Percentiles rank a stretch among this genome's conserved stretches.
Evolutionary conservation across 37 sponge, comb jelly and placozoan genomes (phyloP).

Genomic region (Bolinopsis microptera): DNA sequence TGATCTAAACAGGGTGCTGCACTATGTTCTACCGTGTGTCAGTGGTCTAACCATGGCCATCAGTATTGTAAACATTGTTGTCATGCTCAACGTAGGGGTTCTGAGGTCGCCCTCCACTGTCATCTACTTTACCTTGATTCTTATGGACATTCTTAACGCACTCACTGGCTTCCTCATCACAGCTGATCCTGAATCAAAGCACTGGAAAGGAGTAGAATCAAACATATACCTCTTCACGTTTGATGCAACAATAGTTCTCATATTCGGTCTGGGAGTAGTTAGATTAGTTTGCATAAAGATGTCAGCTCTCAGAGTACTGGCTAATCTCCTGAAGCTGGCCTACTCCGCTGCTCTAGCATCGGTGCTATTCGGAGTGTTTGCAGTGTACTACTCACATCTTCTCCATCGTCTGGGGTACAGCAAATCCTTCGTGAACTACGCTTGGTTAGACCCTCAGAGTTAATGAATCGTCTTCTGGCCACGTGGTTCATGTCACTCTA

Average conservation of each 20-base stretch:
- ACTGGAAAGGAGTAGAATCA: neutral
- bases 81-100: slow-evolving; percentile 21
- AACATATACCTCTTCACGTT: slow-evolving; percentile 58
- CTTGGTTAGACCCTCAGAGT: neutral
- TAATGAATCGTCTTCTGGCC: neutral
- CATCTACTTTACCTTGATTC: slow-evolving; percentile 34
- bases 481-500: neutral
- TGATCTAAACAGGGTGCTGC: neutral
- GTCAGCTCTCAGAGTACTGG: neutral
- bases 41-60: neutral
- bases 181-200: neutral
- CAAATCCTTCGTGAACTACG: neutral
- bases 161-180: neutral
- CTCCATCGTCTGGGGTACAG: neutral
- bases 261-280: slow-evolving; percentile 27
- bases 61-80: neutral
- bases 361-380: neutral
- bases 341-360: neutral
- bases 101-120: slow-evolving; percentile 16
- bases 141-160: slow-evolving; percentile 10
- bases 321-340: neutral
- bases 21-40: neutral
- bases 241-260: slow-evolving; percentile 9
- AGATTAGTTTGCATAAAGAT: slow-evolving; percentile 3
- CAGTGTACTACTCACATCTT: neutral